Percentiles rank a stretch among this genome's conserved stretches.
Evolutionary conservation across 2,888 invertebrate species (phyloP).

Genomic region (Eudasyphora cyanicolor): DNA sequence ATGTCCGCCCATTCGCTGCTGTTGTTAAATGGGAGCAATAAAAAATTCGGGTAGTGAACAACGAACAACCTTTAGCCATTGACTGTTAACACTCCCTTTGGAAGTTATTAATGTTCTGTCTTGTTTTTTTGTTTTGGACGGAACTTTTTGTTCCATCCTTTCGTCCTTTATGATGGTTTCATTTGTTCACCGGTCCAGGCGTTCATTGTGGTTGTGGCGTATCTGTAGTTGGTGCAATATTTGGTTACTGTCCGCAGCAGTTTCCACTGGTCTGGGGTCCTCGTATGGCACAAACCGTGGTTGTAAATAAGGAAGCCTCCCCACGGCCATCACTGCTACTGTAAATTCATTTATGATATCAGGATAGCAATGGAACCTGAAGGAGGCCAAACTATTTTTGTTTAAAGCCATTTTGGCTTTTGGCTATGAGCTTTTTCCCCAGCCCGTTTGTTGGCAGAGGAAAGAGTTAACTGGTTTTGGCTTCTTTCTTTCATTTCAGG

Average conservation of each 20-base stretch:
- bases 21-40: slow-evolving; percentile 67
- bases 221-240: neutral
- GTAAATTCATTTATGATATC: neutral
- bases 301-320: neutral
- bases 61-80: slow-evolving; percentile 70
- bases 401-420: neutral
- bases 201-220: neutral
- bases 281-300: neutral
- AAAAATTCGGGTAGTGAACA: slow-evolving; percentile 22
- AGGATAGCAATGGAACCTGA: neutral
- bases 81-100: slow-evolving; percentile 76
- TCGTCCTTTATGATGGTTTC: neutral
- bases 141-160: neutral
- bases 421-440: neutral
- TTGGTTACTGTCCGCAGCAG: neutral
- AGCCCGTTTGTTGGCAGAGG: neutral
- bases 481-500: neutral
- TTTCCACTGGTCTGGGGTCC: too few relatives aligned
- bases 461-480: neutral
- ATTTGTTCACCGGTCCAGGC: neutral
- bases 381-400: neutral
- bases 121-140: slow-evolving; percentile 10
- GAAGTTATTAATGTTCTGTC: slow-evolving; percentile 74
- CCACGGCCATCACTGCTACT: neutral
- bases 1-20: slow-evolving; percentile 70